Evolutionary conservation across 1,140 invertebrate species (phyloP), one percentile per base, ranked within the genome.

Genomic region (Cotesia typhae): DNA sequence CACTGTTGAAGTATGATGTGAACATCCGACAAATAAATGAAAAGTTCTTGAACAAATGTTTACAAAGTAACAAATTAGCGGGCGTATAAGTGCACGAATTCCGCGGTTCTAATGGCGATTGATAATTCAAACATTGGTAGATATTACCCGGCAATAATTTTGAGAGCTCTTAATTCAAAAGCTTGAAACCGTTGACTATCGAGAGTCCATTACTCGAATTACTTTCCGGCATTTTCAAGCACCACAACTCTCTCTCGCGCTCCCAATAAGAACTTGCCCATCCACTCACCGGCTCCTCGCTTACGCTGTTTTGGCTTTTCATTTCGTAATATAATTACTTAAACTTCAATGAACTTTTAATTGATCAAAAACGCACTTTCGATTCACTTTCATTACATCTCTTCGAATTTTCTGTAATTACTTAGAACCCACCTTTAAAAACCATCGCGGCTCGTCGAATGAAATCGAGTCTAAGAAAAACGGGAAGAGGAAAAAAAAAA

Each of bases 121-220:
- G 20, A 17, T 59, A 20, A 59, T 59, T 20, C 20, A 59, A 59
- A 59, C 17, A 59, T 59, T 55, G 17, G 53, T 55, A 55, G 53
- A 28, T 20, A 59, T 28, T 59, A 59, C 57, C 28, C 57, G 73
- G 69, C 77, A 76, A 80, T 79, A 78, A 79, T 80, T 78, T 74
- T 36, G 75, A 67, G 72, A 64, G 74, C 70, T 67, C 73, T 74
- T 72, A 77, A 79, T 78, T 76, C 78, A 72, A 47, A 47, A 75
- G 69, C 20, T 59, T 59, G 14, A 59, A 65, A 59, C 38, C 60
- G 75, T 61, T 47, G 38, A 14, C 66, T 74, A 72, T 79, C 65
- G 71, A 74, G 66, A 70, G 71, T 28, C 75, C 78, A 80, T 80
- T 80, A 80, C 74, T 71, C 59, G 72, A 67, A 79, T 80, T 79